phyloP scores from a whole-genome alignment of 2,113 vertebrate genomes.

The Romanogobio albipinnatus region DNA sequence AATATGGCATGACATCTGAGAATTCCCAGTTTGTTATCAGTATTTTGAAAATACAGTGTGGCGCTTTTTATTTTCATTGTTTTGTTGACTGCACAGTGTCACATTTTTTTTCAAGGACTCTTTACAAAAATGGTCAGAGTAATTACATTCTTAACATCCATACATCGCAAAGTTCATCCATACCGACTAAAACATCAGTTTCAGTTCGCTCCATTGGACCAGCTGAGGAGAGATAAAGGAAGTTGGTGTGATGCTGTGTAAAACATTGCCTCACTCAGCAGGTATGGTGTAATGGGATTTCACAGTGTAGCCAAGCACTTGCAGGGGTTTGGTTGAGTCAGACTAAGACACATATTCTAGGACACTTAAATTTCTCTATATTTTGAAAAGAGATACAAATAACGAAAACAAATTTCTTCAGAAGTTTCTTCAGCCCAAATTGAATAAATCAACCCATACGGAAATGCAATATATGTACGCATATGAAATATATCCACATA shows the following conservation, averaged over 20 bases:
- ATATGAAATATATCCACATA: no score
- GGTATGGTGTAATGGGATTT: slow-evolving; percentile 47
- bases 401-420: no score
- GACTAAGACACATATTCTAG: neutral
- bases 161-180: neutral
- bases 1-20: neutral
- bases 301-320: slow-evolving; percentile 20
- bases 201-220: neutral
- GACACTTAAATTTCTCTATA: neutral
- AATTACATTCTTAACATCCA: slow-evolving; percentile 17
- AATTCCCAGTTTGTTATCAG: neutral
- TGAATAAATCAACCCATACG: neutral
- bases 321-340: slow-evolving; percentile 29
- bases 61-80: neutral
- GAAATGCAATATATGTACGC: no score
- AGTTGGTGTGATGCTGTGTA: slow-evolving; percentile 18
- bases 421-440: neutral
- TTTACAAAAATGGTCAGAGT: neutral
- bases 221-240: neutral
- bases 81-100: neutral
- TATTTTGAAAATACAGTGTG: neutral
- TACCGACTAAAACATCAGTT: slow-evolving; percentile 1
- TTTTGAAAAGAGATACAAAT: neutral
- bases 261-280: slow-evolving; percentile 44
- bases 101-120: neutral